phyloP scores from a whole-genome alignment of 2,113 vertebrate genomes.

The Rallus limicola region DNA sequence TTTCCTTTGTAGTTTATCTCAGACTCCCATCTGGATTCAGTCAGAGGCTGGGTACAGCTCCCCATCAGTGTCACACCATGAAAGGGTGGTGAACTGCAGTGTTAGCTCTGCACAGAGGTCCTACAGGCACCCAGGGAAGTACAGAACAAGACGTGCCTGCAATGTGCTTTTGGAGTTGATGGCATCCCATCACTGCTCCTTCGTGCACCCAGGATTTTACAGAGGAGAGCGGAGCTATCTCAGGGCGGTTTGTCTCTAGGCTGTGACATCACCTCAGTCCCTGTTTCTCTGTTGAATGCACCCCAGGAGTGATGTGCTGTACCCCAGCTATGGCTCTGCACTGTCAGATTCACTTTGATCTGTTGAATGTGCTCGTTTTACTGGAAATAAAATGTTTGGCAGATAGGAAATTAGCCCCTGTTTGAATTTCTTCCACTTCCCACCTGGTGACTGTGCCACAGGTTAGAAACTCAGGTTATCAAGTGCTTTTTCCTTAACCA shows the following conservation, averaged over 20 bases:
- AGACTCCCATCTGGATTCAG: neutral
- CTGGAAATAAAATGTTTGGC: neutral
- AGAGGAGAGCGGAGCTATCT: neutral
- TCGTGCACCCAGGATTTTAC: neutral
- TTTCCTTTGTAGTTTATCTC: slow-evolving; percentile 4
- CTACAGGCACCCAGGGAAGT: neutral
- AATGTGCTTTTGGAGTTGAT: neutral
- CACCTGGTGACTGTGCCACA: neutral
- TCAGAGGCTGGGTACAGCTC: neutral
- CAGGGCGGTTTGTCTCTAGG: neutral
- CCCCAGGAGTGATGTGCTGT: accelerated
- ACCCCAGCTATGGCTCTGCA: neutral
- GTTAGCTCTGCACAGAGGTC: neutral
- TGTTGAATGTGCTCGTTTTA: neutral
- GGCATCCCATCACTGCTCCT: neutral
- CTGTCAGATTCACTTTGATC: neutral
- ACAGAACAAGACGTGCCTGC: neutral
- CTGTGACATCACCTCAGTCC: neutral
- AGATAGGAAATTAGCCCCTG: neutral
- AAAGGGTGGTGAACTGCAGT: neutral
- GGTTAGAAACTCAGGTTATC: neutral
- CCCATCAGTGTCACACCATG: neutral
- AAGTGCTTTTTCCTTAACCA: neutral
- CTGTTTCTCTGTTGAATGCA: neutral
- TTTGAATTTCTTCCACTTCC: neutral